Evolutionary conservation across 2,888 invertebrate species (phyloP), one percentile per base, ranked within the genome.

Genomic region (Aquatica leii): DNA sequence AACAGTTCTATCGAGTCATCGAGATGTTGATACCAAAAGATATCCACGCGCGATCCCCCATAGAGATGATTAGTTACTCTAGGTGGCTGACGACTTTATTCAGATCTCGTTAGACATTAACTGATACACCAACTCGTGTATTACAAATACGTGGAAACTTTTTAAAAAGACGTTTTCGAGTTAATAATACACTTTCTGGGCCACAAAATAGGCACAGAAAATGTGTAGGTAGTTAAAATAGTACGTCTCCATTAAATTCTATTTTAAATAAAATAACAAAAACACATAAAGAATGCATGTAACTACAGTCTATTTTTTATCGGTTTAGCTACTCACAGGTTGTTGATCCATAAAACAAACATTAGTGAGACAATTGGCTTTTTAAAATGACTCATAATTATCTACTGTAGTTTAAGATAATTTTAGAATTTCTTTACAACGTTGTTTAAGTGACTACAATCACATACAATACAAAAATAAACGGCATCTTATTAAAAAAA

Each of bases 81-180:
- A 64, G 71, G 72, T 70, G 70, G 68, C 66, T 70, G 71, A 72
- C 71, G 69, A 73, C 71, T 68, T 68, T 66, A 70, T 73, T 71
- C 70, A 71, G 49, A 64, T 59, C 66, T 73, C 71, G 69, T 72
- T 72, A 73, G 69, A 64, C 62, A 55, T 51, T 50, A 15, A 59
- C 53, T 58, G 37, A 57, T 54, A 63, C 50, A 59, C 63, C 59
- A 53, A 18, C 60, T 60, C 60, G 60, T 60, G 60, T 43, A 54
- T 18, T 31, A 41, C 24, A 49, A 58, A 58, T 58, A 58, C 9
- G 9, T 41, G 41, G 11, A 34, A 31, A 34, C 20, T 20, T 12
- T 15, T 40, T 21, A 8, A 5, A 6, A 37, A 37, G 53, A n/a
- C 15, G 37, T 18, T 9, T 17, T 9, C 50, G n/a, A 18, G 24